Evolutionary conservation across 2,113 vertebrate species (phyloP).

Genomic region (Zapus hudsonius): DNA sequence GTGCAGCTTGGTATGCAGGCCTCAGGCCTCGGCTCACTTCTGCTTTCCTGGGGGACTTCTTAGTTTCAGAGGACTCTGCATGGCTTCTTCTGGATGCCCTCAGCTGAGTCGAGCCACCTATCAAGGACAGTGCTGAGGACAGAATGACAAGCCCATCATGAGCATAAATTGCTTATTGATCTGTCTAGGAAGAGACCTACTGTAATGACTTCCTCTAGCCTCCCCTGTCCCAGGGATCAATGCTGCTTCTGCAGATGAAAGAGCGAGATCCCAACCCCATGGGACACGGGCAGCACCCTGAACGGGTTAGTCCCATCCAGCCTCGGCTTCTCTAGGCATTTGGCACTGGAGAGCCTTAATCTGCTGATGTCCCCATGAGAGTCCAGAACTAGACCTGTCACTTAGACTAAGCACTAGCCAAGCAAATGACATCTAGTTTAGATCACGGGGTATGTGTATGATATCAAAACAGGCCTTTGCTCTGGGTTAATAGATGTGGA

Average conservation of each 20-base stretch:
- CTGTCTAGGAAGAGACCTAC: background rate
- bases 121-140: background rate
- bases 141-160: background rate
- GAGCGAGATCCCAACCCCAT: background rate
- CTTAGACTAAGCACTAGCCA: background rate
- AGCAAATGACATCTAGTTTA: background rate
- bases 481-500: too few species aligned
- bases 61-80: too few species aligned
- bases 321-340: background rate
- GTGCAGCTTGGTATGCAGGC: too few species aligned
- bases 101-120: background rate
- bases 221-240: too few species aligned
- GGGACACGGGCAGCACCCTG: background rate
- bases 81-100: background rate
- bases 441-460: background rate
- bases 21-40: background rate
- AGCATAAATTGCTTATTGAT: background rate
- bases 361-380: background rate
- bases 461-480: background rate
- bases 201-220: background rate
- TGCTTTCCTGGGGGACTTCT: background rate
- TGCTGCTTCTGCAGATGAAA: background rate
- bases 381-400: background rate
- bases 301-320: background rate
- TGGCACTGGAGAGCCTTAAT: background rate